Percentiles rank a stretch among this genome's conserved stretches.
Evolutionary conservation across 2,113 vertebrate genomes (phyloP).

Genomic region (Thamnaconus septentrionalis): DNA sequence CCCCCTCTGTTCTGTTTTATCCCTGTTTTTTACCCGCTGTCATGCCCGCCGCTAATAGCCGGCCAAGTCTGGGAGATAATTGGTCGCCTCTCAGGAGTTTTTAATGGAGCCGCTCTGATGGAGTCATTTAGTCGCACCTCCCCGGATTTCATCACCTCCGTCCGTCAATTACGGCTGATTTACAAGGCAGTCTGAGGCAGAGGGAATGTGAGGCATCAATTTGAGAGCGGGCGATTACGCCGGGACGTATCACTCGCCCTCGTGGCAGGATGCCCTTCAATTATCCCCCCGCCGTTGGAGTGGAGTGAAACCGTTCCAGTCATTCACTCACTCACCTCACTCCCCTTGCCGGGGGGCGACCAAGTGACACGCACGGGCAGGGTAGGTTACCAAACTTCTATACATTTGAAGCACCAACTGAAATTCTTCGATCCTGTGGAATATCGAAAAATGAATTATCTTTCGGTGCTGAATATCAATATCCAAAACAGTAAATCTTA

Average conservation of each 20-base stretch:
- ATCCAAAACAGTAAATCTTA: no score
- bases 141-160: slow-evolving; percentile 73
- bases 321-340: slow-evolving; percentile 35
- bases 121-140: slow-evolving; percentile 66
- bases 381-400: slow-evolving; percentile 26
- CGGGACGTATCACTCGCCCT: slow-evolving; percentile 67
- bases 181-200: slow-evolving; percentile 61
- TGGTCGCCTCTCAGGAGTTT: slow-evolving; percentile 65
- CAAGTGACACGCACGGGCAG: background rate
- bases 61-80: slow-evolving; percentile 11
- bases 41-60: no score
- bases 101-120: slow-evolving; percentile 65
- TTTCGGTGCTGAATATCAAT: no score
- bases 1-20: no score
- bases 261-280: slow-evolving; percentile 66
- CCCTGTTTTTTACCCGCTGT: no score
- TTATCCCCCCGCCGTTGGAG: slow-evolving; percentile 48
- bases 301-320: slow-evolving; percentile 44
- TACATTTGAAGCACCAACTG: background rate
- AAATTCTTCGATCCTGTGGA: no score
- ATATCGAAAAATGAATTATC: no score
- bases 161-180: slow-evolving; percentile 75
- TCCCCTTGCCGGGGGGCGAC: slow-evolving; percentile 8
- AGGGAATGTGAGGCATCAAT: slow-evolving; percentile 66
- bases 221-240: slow-evolving; percentile 65